phyloP scores from a whole-genome alignment of 2,888 invertebrate genomes.

The Lomographa bimaculata region DNA sequence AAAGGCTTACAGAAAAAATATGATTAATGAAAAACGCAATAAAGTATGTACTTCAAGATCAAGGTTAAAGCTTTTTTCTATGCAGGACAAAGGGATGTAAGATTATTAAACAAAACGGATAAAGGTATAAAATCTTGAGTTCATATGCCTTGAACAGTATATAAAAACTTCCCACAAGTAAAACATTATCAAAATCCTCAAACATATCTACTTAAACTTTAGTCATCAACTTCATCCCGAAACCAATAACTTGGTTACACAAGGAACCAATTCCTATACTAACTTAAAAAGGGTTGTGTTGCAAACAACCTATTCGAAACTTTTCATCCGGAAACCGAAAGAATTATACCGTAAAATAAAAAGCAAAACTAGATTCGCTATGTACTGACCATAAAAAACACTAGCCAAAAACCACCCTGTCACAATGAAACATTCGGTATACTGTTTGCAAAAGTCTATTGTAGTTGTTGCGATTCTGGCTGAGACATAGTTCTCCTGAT shows the following conservation, averaged over 20 bases:
- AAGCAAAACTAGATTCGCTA: slow-evolving; percentile 47
- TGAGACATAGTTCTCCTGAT: slow-evolving; percentile 8
- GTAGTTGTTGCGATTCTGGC: too few species aligned
- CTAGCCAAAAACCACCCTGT: background rate
- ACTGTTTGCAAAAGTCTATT: too few species aligned
- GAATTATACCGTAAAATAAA: slow-evolving; percentile 41
- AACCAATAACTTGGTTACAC: slow-evolving; percentile 28
- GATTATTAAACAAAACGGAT: too few species aligned
- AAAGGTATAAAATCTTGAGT: too few species aligned
- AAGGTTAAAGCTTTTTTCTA: too few species aligned
- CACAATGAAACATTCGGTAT: too few species aligned
- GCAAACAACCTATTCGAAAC: slow-evolving; percentile 33
- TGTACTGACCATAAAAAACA: slow-evolving; percentile 9
- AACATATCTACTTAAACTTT: slow-evolving; percentile 7
- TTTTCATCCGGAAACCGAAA: slow-evolving; percentile 33
- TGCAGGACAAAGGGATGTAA: too few species aligned
- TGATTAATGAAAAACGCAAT: too few species aligned
- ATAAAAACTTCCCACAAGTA: too few species aligned
- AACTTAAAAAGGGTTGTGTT: slow-evolving; percentile 36
- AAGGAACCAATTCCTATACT: slow-evolving; percentile 33
- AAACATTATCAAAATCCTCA: slow-evolving; percentile 1
- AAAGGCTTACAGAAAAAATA: too few species aligned
- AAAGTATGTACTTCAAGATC: too few species aligned
- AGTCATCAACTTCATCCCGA: slow-evolving; percentile 15
- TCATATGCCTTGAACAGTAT: too few species aligned